Percentiles rank a stretch among this genome's conserved stretches.
Conservation (phyloP, 2,797 vertebrate species). For the Chrosomus eos region DNA sequence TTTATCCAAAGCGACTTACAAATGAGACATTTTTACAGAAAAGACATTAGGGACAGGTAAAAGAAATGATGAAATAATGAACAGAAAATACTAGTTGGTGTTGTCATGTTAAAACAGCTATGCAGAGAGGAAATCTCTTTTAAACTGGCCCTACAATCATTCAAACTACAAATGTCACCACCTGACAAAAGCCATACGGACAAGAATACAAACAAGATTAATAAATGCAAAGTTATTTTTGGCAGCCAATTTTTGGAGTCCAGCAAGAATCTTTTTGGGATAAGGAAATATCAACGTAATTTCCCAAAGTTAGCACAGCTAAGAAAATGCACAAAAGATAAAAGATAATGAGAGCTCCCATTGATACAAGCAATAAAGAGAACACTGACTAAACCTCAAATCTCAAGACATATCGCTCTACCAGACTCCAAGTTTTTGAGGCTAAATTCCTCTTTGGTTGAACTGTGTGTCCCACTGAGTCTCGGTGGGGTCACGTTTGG, state of each 20-base stretch:
- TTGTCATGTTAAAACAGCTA: background rate
- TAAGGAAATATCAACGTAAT: background rate
- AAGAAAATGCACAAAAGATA: constrained; percentile 2
- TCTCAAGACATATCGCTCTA: background rate
- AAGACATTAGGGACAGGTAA: background rate
- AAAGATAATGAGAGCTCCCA: background rate
- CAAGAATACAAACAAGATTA: background rate
- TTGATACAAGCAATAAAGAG: background rate
- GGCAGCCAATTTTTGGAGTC: background rate
- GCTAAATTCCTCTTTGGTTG: constrained; percentile 21
- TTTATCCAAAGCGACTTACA: background rate
- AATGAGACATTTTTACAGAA: background rate
- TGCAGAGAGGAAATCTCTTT: background rate
- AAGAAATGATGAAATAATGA: background rate
- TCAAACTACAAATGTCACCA: background rate
- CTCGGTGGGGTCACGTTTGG: background rate
- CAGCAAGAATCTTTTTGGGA: background rate
- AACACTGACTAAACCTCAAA: background rate
- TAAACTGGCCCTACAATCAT: background rate
- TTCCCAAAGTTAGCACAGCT: background rate
- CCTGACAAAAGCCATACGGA: background rate
- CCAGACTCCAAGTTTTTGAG: background rate
- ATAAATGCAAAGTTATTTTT: too few relatives aligned
- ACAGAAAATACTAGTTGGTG: background rate
- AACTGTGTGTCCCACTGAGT: background rate